These are phyloP conservation scores for Forbesichthys agassizii DNA, from an alignment of 2,113 vertebrate genomes.

Conservation along the genomic window DNA sequence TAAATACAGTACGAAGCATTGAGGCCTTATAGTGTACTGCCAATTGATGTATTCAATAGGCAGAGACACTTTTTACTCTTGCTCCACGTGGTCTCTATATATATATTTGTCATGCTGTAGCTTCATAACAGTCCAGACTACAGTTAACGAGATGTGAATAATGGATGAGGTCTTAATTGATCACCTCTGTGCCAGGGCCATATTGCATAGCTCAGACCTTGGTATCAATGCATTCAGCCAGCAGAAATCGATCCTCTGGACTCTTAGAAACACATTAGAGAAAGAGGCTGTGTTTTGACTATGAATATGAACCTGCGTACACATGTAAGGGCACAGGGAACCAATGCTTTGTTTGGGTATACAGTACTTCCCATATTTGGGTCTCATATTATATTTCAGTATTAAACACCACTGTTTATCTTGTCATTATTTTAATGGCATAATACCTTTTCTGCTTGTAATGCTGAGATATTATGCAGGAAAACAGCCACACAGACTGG, in stretches of 20 bases:
- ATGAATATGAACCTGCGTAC: background rate
- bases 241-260: constrained; percentile 51
- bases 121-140: constrained; percentile 27
- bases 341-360: background rate
- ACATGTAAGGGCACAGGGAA: background rate
- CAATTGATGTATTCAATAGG: constrained; percentile 7
- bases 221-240: constrained; percentile 58
- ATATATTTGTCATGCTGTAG: constrained; percentile 20
- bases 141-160: constrained; percentile 53
- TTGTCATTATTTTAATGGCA: too few relatives aligned
- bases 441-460: too few relatives aligned
- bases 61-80: background rate
- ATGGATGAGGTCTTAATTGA: constrained; percentile 68
- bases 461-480: too few relatives aligned
- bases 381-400: too few relatives aligned
- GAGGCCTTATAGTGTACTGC: too few relatives aligned
- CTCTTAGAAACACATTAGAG: constrained; percentile 26
- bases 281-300: constrained; percentile 32
- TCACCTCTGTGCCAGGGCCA: constrained; percentile 39
- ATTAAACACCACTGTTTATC: too few relatives aligned
- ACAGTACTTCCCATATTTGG: background rate
- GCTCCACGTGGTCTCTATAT: constrained; percentile 1
- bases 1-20: too few relatives aligned
- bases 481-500: background rate
- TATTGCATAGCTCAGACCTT: constrained; percentile 45